Evolutionary conservation across 2,888 invertebrate genomes (phyloP).

Genomic region (Orgyia antiqua): DNA sequence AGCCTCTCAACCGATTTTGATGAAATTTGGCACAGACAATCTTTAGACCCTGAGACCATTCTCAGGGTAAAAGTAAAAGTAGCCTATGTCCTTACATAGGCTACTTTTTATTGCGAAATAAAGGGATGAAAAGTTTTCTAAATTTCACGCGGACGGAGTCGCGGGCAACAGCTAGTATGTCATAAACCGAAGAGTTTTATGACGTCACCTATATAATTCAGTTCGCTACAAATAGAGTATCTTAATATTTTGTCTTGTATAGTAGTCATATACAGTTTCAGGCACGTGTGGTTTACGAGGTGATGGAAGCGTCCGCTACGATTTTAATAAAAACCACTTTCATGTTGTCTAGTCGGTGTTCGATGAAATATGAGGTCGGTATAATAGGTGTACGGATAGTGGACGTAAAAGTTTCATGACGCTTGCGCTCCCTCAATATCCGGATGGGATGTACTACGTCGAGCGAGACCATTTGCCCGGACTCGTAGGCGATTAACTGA

Average conservation of each 20-base stretch:
- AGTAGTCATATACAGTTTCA: too few species aligned
- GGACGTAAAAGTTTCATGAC: constrained; percentile 48
- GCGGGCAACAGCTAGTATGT: too few species aligned
- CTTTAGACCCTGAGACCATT: too few species aligned
- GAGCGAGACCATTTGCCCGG: constrained; percentile 17
- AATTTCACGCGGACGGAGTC: too few species aligned
- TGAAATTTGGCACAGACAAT: too few species aligned
- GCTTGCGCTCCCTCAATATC: constrained; percentile 34
- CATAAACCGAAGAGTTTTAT: constrained; percentile 15
- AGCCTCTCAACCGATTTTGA: too few species aligned
- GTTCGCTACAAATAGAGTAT: constrained; percentile 6
- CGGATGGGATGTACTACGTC: constrained; percentile 25
- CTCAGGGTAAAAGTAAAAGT: too few species aligned
- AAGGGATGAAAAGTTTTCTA: too few species aligned
- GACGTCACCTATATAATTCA: constrained; percentile 2
- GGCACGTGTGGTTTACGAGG: constrained; percentile 34
- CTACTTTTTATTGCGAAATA: too few species aligned
- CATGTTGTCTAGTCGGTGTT: constrained; percentile 24
- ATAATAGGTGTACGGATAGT: constrained; percentile 37
- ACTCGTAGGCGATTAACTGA: constrained; percentile 26
- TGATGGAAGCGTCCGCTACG: constrained; percentile 29
- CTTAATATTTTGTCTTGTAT: constrained; percentile 13
- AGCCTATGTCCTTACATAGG: too few species aligned
- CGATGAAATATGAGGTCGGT: constrained; percentile 37
- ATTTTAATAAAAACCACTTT: constrained; percentile 34